Evolutionary conservation across 2,888 invertebrate species (phyloP).

Genomic region (Hirtodrosophila confusa): DNA sequence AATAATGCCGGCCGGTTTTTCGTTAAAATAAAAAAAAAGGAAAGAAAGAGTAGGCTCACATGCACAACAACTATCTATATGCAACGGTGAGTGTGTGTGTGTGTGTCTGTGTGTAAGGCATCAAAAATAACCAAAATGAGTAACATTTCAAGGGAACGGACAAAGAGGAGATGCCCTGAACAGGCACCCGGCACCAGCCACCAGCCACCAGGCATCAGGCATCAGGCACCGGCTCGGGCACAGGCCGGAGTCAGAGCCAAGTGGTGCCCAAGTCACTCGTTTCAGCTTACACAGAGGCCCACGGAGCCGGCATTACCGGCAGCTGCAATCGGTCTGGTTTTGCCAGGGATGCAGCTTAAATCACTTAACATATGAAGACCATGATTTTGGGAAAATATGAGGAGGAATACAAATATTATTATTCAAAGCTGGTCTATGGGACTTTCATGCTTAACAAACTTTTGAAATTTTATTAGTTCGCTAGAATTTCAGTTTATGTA

Average conservation of each 20-base stretch:
- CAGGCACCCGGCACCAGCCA: slow-evolving; percentile 30
- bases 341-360: slow-evolving; percentile 37
- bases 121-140: slow-evolving; percentile 72
- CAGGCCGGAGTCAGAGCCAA: slow-evolving; percentile 54
- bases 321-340: slow-evolving; percentile 69
- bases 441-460: too few species aligned
- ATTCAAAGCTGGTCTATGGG: too few species aligned
- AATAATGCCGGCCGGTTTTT: slow-evolving; percentile 82
- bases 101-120: slow-evolving; percentile 35
- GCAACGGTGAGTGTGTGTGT: slow-evolving; percentile 29
- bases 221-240: slow-evolving; percentile 20
- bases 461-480: too few species aligned
- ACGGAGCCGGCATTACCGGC: slow-evolving; percentile 34
- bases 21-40: slow-evolving; percentile 60
- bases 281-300: slow-evolving; percentile 54
- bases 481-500: too few species aligned
- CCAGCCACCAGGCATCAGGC: slow-evolving; percentile 30
- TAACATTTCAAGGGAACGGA: slow-evolving; percentile 65
- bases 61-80: slow-evolving; percentile 48
- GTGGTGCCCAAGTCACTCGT: slow-evolving; percentile 67
- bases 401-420: not conserved
- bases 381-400: not conserved
- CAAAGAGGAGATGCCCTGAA: slow-evolving; percentile 52
- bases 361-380: not conserved
- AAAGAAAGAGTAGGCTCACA: slow-evolving; percentile 56